Conservation (phyloP, 2,113 vertebrate genomes). For the Colossoma macropomum region DNA sequence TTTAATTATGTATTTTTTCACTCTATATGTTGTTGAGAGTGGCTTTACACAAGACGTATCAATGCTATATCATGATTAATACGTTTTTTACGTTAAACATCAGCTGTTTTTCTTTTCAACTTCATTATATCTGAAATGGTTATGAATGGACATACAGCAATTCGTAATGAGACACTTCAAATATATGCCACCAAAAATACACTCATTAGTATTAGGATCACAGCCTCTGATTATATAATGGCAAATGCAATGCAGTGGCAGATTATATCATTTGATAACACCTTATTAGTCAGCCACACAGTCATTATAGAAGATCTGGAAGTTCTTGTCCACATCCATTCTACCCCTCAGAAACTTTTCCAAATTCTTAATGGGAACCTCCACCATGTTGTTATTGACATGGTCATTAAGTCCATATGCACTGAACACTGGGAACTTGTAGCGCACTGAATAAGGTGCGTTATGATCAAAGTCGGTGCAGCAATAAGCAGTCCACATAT, state of each 20-base stretch:
- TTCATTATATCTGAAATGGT: too few species aligned
- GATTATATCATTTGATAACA: background rate
- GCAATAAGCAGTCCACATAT: constrained; percentile 75
- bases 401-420: constrained; percentile 72
- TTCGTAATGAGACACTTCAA: too few species aligned
- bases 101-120: too few species aligned
- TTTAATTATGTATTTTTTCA: too few species aligned
- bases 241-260: background rate
- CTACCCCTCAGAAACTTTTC: constrained; percentile 73
- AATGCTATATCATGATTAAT: too few species aligned
- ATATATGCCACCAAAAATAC: background rate
- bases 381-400: constrained; percentile 70
- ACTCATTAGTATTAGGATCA: background rate
- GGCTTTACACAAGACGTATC: too few species aligned
- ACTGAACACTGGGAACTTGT: constrained; percentile 74
- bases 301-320: constrained; percentile 77
- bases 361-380: constrained; percentile 71
- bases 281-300: constrained; percentile 67
- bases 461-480: constrained; percentile 73
- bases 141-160: too few species aligned
- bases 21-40: too few species aligned
- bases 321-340: constrained; percentile 76
- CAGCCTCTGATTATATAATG: background rate
- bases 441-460: constrained; percentile 70
- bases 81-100: too few species aligned